Evolutionary conservation across 2,888 invertebrate genomes (phyloP).

Genomic region (Byasa hedistus): DNA sequence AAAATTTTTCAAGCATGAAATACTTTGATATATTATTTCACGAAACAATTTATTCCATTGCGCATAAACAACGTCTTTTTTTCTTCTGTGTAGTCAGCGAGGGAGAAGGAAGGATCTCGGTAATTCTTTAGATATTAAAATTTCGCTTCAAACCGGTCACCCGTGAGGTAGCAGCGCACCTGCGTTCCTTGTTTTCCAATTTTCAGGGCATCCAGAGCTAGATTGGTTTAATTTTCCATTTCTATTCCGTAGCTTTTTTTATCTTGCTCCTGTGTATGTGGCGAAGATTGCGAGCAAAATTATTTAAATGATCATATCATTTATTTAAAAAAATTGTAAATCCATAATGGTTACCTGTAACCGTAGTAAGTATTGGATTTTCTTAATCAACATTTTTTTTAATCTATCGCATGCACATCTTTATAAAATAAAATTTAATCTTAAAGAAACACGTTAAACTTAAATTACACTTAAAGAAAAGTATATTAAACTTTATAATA

Average conservation of each 20-base stretch:
- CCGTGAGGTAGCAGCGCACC: constrained; percentile 6
- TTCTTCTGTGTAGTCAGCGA: not conserved
- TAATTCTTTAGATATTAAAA: constrained; percentile 25
- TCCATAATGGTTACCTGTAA: not conserved
- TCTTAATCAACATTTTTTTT: not conserved
- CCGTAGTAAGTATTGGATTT: too few relatives aligned
- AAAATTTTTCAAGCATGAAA: not conserved
- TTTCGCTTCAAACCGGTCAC: constrained; percentile 9
- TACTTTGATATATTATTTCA: constrained; percentile 1
- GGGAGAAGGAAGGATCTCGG: not conserved
- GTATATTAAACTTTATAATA: too few relatives aligned
- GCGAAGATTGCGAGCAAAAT: not conserved
- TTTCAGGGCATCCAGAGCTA: constrained; percentile 7
- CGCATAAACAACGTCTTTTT: not conserved
- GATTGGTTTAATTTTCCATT: constrained; percentile 14
- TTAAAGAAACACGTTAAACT: too few relatives aligned
- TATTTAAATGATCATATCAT: not conserved
- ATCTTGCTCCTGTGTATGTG: not conserved
- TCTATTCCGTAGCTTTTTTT: not conserved
- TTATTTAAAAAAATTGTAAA: not conserved
- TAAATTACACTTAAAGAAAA: too few relatives aligned
- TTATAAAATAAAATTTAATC: too few relatives aligned
- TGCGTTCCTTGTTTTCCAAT: constrained; percentile 19
- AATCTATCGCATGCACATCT: not conserved
- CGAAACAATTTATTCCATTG: constrained; percentile 2